phyloP scores from a whole-genome alignment of 2,888 invertebrate species.

The Tetramorium bicarinatum region DNA sequence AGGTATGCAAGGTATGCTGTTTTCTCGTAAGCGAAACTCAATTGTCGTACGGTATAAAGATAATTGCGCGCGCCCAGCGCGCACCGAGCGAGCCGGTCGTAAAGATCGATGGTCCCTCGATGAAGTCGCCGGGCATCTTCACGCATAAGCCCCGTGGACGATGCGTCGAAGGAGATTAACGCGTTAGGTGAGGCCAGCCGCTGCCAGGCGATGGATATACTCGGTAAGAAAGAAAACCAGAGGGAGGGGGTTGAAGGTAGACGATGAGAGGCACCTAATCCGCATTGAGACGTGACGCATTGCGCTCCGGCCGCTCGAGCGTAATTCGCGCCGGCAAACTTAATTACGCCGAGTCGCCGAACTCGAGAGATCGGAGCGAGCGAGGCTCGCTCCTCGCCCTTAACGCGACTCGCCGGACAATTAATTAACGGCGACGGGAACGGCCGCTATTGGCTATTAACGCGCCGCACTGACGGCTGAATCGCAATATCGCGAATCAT shows the following conservation, averaged over 20 bases:
- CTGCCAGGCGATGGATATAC: conserved; percentile 25
- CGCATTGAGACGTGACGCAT: conserved; percentile 42
- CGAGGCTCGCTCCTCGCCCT: conserved; percentile 43
- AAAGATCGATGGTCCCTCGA: conserved; percentile 73
- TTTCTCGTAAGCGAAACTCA: conserved; percentile 56
- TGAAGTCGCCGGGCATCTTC: conserved; percentile 68
- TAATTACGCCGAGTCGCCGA: conserved; percentile 67
- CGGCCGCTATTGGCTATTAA: conserved; percentile 64
- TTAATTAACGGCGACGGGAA: conserved; percentile 71
- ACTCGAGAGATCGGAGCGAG: neutral
- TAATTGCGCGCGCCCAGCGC: conserved; percentile 50
- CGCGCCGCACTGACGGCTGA: conserved; percentile 50
- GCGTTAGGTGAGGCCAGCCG: conserved; percentile 52
- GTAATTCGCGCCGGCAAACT: conserved; percentile 69
- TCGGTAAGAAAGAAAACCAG: conserved; percentile 45
- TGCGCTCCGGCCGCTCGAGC: conserved; percentile 48
- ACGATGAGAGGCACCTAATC: neutral
- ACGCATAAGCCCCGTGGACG: conserved; percentile 59
- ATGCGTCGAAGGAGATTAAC: conserved; percentile 71
- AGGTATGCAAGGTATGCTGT: conserved; percentile 24
- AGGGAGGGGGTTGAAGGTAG: neutral
- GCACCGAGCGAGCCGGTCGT: conserved; percentile 49
- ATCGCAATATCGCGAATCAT: conserved; percentile 46
- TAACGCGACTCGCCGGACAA: conserved; percentile 58
- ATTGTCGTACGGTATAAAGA: conserved; percentile 66